Conservation (phyloP, 1,140 invertebrate genomes). For the Danaus melanippus region DNA sequence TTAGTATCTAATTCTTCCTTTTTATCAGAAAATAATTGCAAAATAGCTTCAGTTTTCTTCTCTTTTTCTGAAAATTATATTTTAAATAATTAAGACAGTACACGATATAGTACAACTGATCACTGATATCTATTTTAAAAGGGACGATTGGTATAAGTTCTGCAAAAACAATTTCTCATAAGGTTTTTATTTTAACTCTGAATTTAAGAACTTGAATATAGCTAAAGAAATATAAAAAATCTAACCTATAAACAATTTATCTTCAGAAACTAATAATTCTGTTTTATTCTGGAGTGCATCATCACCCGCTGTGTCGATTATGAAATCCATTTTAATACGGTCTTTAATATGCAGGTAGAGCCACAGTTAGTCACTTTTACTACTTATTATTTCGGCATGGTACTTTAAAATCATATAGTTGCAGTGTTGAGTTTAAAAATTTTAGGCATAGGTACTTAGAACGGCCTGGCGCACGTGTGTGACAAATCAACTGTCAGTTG, state of each 20-base stretch:
- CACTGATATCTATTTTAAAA: not conserved
- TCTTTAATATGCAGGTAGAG: too few relatives aligned
- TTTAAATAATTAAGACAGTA: not conserved
- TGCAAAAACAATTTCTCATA: too few relatives aligned
- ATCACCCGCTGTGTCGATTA: slow-evolving; percentile 54
- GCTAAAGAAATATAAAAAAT: slow-evolving; percentile 11
- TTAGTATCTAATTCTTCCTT: slow-evolving; percentile 48
- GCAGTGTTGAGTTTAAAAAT: too few relatives aligned
- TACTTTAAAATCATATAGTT: too few relatives aligned
- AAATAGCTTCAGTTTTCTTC: slow-evolving; percentile 35
- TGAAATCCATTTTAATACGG: slow-evolving; percentile 45
- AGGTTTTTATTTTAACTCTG: too few relatives aligned
- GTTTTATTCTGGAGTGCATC: slow-evolving; percentile 41
- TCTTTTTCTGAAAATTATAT: slow-evolving; percentile 37
- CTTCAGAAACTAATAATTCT: slow-evolving; percentile 37
- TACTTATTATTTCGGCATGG: too few relatives aligned
- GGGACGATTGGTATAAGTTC: too few relatives aligned
- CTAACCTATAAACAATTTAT: slow-evolving; percentile 57
- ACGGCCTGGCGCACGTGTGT: too few relatives aligned
- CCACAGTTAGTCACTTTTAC: too few relatives aligned
- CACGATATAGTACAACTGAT: not conserved
- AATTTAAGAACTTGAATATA: not conserved
- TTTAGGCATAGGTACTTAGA: too few relatives aligned
- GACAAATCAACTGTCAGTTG: too few relatives aligned
- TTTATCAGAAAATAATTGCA: slow-evolving; percentile 49